These are phyloP conservation scores for Excalfactoria chinensis DNA, from an alignment of 2,113 vertebrate genomes.

Conservation along the genomic window DNA sequence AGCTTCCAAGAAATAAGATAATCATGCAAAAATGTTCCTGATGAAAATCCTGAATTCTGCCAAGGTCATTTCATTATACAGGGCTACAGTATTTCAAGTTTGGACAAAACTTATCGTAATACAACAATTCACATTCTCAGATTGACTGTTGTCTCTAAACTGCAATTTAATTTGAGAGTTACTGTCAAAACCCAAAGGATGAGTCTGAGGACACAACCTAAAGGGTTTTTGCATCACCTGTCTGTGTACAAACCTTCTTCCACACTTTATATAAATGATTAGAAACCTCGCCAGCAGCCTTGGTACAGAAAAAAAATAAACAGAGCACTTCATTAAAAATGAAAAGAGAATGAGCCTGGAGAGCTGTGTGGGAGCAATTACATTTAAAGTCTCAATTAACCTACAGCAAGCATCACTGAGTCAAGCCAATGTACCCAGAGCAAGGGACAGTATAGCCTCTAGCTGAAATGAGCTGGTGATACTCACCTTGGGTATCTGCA, in stretches of 20 bases:
- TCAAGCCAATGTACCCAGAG: not conserved
- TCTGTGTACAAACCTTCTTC: constrained; percentile 94
- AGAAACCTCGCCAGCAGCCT: constrained; percentile 85
- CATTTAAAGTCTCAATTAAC: constrained; percentile 33
- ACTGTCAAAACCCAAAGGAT: constrained; percentile 55
- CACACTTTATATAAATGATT: constrained; percentile 93
- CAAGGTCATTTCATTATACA: not conserved
- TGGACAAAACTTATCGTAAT: not conserved
- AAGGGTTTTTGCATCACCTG: constrained; percentile 44
- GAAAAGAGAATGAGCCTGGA: constrained; percentile 23
- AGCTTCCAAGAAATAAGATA: not conserved
- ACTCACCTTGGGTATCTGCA: not conserved
- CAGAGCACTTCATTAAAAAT: constrained; percentile 80
- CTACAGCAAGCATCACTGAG: constrained; percentile 6
- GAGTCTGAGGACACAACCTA: constrained; percentile 43
- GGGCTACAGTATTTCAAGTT: not conserved
- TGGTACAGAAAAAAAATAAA: constrained; percentile 81
- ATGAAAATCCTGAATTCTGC: not conserved
- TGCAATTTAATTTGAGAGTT: constrained; percentile 49
- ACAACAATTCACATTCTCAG: not conserved
- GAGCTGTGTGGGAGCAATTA: constrained; percentile 42
- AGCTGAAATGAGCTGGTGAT: not conserved
- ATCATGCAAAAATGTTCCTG: not conserved
- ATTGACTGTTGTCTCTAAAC: constrained; percentile 67
- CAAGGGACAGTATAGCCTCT: not conserved